Base-by-base conservation (phyloP, 2,797 vertebrate species). In the Agapornis canus region DNA sequence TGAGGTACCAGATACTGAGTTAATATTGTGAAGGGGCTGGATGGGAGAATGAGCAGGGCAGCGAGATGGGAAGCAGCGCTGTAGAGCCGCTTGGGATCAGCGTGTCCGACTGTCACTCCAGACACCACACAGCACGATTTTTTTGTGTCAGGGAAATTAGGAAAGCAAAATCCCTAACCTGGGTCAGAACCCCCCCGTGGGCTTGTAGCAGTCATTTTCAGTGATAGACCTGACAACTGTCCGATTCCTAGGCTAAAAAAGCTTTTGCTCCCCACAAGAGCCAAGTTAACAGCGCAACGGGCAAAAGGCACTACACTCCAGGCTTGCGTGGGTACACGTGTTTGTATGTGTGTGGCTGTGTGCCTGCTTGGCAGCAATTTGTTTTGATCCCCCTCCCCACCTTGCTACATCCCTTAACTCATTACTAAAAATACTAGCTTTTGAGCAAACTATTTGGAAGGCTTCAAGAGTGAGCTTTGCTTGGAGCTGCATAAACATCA, bases 401-500 rank as follows among this genome's bases (percentile, higher is more conserved):
- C 89, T 92, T 79, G 90, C 76, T 92, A 81, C 65, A 59, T 92
- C 93, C 89, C 83, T 69, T 35, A 92, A 94, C 77, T 78, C 85
- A 80, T 78, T 90, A 86, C 88, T 96, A 94, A 92, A 95, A 95
- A 90, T 68, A 84, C 59, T 49, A 54, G 69, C 76, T 91, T 95
- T 92, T 94, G 90, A 83, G 90, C 71, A 91, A 95, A 96, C 86
- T 92, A 35, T 59, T 94, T 72, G 23, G 82, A 95, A 91, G 52
- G 40, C 76, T 95, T 89, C 48, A 82, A 47, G 89, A 84, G 69
- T 29, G 59, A 95, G 91, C 63, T 79, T 94, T 95, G 86, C 85
- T 94, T 35, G 6, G 84, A 95, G 91, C 93, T 92, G 77, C 90
- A 94, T 84, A 96, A 97, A 96, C 89, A 90, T 82, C 22, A 10